Evolutionary conservation across 2,113 vertebrate genomes (phyloP).

Genomic region (Otis tarda): DNA sequence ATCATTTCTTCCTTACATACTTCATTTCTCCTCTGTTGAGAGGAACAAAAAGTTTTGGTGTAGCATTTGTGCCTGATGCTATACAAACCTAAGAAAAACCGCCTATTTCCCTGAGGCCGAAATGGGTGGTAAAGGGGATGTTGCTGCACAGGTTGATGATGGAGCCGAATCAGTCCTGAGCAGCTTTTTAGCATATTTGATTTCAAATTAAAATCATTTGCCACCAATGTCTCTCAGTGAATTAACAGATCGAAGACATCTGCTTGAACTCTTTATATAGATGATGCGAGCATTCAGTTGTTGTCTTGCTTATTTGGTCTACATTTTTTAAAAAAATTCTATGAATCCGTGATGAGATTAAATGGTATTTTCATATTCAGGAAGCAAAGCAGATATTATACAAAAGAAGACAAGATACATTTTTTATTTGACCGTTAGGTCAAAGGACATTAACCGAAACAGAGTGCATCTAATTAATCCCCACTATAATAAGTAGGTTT

Average conservation of each 20-base stretch:
- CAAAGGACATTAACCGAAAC: neutral
- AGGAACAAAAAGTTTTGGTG: neutral
- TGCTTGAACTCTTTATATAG: constrained; percentile 30
- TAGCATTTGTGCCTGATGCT: neutral
- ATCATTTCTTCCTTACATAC: neutral
- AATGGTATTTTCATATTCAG: neutral
- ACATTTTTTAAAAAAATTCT: neutral
- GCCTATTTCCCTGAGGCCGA: constrained; percentile 28
- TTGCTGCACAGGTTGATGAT: constrained; percentile 42
- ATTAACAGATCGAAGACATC: constrained; percentile 44
- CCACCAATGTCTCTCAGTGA: constrained; percentile 55
- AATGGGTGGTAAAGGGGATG: constrained; percentile 53
- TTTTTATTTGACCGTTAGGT: neutral
- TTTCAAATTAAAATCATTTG: constrained; percentile 72
- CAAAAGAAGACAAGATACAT: neutral
- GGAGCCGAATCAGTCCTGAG: constrained; percentile 62
- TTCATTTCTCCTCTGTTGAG: neutral
- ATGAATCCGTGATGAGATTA: neutral
- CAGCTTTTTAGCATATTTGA: constrained; percentile 67
- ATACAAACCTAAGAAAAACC: constrained; percentile 59
- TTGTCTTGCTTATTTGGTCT: neutral
- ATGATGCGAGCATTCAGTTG: neutral
- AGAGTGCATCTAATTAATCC: neutral
- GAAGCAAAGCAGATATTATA: neutral
- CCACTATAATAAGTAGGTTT: neutral